Percentiles rank a stretch among this genome's conserved stretches.
Conservation (phyloP, 2,888 invertebrate species). For the Metacarcinus magister region DNA sequence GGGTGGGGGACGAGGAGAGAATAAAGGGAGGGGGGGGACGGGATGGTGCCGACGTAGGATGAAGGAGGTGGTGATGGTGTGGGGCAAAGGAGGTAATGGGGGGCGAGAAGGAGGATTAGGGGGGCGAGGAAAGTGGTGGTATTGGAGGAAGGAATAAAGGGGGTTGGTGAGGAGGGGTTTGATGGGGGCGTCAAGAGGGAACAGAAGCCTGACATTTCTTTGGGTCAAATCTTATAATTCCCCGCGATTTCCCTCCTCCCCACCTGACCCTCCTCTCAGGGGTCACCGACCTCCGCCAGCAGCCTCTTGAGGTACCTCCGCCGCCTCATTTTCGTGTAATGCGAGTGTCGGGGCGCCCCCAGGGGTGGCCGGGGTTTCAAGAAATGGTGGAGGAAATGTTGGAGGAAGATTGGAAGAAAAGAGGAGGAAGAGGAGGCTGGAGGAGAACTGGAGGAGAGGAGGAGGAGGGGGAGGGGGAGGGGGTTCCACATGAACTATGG, state of each 20-base stretch:
- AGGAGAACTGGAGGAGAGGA: not conserved
- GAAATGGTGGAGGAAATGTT: slow-evolving; percentile 52
- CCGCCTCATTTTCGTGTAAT: slow-evolving; percentile 47
- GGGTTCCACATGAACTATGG: slow-evolving; percentile 61
- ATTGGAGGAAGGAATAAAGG: not conserved
- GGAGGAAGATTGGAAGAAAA: slow-evolving; percentile 41
- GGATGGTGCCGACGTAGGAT: not conserved
- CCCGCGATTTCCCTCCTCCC: slow-evolving; percentile 5
- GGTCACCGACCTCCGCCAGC: slow-evolving; percentile 35
- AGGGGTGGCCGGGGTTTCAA: slow-evolving; percentile 47
- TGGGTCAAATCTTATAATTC: slow-evolving; percentile 31
- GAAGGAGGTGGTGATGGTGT: not conserved
- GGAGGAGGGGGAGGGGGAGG: not conserved
- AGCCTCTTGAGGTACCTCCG: slow-evolving; percentile 47
- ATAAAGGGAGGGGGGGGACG: not conserved
- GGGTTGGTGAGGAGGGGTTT: not conserved
- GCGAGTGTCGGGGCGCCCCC: slow-evolving; percentile 33
- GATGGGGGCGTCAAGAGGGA: not conserved
- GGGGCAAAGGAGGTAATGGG: not conserved
- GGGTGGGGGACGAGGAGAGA: not conserved
- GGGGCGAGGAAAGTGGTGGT: not conserved
- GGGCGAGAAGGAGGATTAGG: not conserved
- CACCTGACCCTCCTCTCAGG: slow-evolving; percentile 6
- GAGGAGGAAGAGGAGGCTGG: slow-evolving; percentile 34
- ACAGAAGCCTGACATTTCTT: slow-evolving; percentile 1